A percentile compares a stretch with the other conserved stretches of the same genome.
These are phyloP conservation scores for Cyclophora albipunctata DNA, from an alignment of 2,888 invertebrate species.

Conservation along the genomic window DNA sequence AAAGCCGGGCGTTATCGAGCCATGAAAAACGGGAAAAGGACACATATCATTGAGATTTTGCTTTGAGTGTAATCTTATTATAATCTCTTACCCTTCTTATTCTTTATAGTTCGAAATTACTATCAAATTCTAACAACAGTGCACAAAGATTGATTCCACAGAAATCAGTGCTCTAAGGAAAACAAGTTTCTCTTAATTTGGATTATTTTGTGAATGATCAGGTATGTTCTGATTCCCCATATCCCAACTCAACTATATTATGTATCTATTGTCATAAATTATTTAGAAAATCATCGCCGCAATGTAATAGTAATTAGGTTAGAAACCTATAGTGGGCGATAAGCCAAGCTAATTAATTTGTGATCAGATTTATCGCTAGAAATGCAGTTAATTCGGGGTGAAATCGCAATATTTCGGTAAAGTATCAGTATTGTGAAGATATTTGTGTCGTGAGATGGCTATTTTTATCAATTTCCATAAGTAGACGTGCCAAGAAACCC, in stretches of 20 bases:
- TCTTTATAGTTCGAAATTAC: constrained; percentile 34
- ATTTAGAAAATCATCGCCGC: constrained; percentile 21
- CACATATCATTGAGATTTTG: constrained; percentile 25
- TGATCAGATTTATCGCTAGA: constrained; percentile 39
- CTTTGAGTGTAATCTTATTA: constrained; percentile 31
- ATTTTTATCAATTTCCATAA: constrained; percentile 71
- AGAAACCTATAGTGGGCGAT: constrained; percentile 66
- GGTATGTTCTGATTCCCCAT: constrained; percentile 46
- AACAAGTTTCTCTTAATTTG: constrained; percentile 52
- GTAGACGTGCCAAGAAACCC: constrained; percentile 67
- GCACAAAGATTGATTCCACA: constrained; percentile 15
- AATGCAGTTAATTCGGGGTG: constrained; percentile 27
- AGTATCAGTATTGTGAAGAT: constrained; percentile 33
- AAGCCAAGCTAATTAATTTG: constrained; percentile 62
- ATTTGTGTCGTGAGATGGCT: constrained; percentile 42
- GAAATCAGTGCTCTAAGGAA: constrained; percentile 24
- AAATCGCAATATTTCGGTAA: constrained; percentile 28
- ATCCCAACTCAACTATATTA: constrained; percentile 29
- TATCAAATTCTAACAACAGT: constrained; percentile 31
- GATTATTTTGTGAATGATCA: constrained; percentile 68
- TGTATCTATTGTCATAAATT: constrained; percentile 18
- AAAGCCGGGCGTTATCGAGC: constrained; percentile 75
- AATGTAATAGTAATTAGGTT: constrained; percentile 58
- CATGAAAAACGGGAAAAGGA: constrained; percentile 67
- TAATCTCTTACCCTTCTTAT: constrained; percentile 22